Evolutionary conservation across 1,140 invertebrate species (phyloP).

Genomic region (Laupala kohalensis): DNA sequence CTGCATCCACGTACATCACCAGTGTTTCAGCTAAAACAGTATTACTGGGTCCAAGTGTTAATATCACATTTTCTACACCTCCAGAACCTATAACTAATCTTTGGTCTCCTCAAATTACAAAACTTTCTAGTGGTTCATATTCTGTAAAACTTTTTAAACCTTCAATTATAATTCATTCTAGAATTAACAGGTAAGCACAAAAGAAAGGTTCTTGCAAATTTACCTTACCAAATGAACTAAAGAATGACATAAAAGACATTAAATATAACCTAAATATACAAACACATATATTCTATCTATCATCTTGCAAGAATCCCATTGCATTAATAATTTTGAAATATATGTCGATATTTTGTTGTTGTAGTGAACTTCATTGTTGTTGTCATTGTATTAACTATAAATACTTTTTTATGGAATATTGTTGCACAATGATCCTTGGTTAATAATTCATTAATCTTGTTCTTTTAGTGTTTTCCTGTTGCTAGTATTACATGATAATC

Average conservation of each 20-base stretch:
- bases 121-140: neutral
- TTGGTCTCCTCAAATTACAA: neutral
- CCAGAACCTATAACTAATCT: neutral
- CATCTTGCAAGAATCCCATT: neutral
- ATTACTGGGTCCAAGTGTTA: neutral
- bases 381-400: neutral
- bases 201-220: neutral
- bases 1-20: neutral
- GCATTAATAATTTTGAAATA: neutral
- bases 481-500: neutral
- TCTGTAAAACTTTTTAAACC: neutral
- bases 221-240: neutral
- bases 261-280: neutral
- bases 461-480: neutral
- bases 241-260: neutral
- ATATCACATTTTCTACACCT: neutral
- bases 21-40: neutral
- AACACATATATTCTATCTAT: neutral
- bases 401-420: no score
- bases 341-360: neutral
- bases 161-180: neutral
- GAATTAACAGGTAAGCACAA: neutral
- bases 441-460: neutral
- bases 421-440: no score
- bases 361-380: neutral